Evolutionary conservation across 1,140 invertebrate genomes (phyloP).

Genomic region (Drosophila triauraria): DNA sequence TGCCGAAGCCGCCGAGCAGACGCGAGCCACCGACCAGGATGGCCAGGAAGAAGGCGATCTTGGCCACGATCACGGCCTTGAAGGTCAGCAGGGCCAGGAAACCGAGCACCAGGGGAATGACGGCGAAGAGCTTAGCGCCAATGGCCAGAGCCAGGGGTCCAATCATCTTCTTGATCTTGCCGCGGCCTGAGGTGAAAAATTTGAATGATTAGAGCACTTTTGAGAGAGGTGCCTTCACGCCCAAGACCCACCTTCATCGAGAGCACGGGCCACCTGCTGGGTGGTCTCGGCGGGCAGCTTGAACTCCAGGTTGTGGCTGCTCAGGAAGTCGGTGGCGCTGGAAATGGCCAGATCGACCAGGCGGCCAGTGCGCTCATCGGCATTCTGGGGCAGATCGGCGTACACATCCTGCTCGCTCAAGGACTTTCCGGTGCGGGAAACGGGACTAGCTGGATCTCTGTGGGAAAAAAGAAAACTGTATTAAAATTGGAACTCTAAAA

Average conservation of each 20-base stretch:
- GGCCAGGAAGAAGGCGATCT: slow-evolving; percentile 90
- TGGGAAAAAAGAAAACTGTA: slow-evolving; percentile 11
- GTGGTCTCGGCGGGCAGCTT: slow-evolving; percentile 86
- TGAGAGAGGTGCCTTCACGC: not conserved
- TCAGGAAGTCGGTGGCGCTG: slow-evolving; percentile 86
- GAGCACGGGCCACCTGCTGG: slow-evolving; percentile 86
- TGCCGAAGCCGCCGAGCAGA: slow-evolving; percentile 86
- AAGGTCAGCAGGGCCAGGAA: slow-evolving; percentile 89
- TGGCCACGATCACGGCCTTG: slow-evolving; percentile 91
- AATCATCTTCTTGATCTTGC: slow-evolving; percentile 90
- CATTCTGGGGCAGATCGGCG: slow-evolving; percentile 86
- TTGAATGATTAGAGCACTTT: not conserved
- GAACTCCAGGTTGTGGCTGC: slow-evolving; percentile 87
- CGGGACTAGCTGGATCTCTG: slow-evolving; percentile 79
- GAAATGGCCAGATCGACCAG: slow-evolving; percentile 87
- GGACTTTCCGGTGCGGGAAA: slow-evolving; percentile 85
- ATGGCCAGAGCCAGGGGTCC: slow-evolving; percentile 88
- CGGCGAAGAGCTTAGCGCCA: slow-evolving; percentile 89
- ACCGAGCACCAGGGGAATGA: slow-evolving; percentile 89
- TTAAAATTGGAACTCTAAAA: no score
- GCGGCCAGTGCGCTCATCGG: slow-evolving; percentile 85
- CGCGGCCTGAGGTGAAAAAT: slow-evolving; percentile 86
- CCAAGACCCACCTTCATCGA: slow-evolving; percentile 87
- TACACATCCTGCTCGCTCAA: slow-evolving; percentile 86
- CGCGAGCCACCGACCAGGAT: slow-evolving; percentile 89